Percentiles rank a stretch among this genome's conserved stretches.
Evolutionary conservation across 2,113 vertebrate species (phyloP).

Genomic region (Eurypyga helias): DNA sequence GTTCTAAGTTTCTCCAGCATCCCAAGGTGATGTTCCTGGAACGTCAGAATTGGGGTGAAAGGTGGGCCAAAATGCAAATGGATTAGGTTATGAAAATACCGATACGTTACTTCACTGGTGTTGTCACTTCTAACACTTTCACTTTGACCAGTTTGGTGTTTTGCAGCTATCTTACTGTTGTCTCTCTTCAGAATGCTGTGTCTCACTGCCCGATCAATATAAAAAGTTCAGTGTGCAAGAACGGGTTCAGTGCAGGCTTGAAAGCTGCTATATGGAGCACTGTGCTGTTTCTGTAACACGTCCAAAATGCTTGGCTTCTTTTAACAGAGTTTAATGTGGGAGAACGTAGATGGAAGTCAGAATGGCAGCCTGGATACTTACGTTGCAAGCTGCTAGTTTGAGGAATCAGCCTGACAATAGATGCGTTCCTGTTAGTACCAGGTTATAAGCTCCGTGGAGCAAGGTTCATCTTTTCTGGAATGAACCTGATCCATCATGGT

Average conservation of each 20-base stretch:
- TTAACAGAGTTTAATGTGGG: background rate
- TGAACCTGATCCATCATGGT: background rate
- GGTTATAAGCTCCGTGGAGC: background rate
- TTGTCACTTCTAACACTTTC: background rate
- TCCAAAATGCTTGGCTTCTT: background rate
- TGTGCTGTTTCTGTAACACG: background rate
- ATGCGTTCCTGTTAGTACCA: background rate
- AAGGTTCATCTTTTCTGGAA: background rate
- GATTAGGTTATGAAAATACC: background rate
- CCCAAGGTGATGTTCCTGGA: background rate
- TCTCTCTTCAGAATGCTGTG: background rate
- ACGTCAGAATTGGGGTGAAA: background rate
- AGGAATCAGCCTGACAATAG: background rate
- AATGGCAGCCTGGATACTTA: background rate
- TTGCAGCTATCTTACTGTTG: background rate
- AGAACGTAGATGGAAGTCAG: background rate
- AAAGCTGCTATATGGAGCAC: background rate
- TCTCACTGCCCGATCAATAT: background rate
- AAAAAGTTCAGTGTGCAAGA: background rate
- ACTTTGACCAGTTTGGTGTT: background rate
- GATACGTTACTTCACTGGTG: background rate
- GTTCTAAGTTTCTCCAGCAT: background rate
- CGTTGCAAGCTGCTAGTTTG: background rate
- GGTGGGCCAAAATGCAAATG: background rate
- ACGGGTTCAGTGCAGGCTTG: background rate